Percentiles rank a stretch among this genome's conserved stretches.
phyloP scores from a whole-genome alignment of 2,888 invertebrate genomes.

The Eristalis arbustorum region DNA sequence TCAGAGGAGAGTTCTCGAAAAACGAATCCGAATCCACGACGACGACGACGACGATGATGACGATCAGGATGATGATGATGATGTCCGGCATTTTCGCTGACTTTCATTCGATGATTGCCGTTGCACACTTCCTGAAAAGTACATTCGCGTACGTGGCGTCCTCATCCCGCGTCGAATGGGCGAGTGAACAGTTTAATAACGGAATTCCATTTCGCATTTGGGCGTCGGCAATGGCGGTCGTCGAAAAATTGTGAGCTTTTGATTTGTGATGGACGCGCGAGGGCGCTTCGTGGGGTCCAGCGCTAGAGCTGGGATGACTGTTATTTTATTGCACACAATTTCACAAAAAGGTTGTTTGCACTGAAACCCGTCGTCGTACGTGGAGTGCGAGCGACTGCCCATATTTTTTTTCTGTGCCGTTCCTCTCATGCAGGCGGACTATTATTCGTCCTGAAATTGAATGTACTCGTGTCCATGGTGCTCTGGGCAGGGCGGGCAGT shows the following conservation, averaged over 20 bases:
- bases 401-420: slow-evolving; percentile 15
- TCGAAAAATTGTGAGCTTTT: slow-evolving; percentile 52
- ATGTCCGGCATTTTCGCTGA: slow-evolving; percentile 55
- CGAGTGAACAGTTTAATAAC: slow-evolving; percentile 58
- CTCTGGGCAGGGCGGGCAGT: not conserved
- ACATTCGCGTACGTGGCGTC: not conserved
- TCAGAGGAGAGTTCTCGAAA: not conserved
- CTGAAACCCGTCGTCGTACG: slow-evolving; percentile 1
- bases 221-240: slow-evolving; percentile 6
- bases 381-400: not conserved
- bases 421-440: slow-evolving; percentile 2
- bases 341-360: slow-evolving; percentile 55
- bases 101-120: slow-evolving; percentile 67
- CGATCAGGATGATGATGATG: slow-evolving; percentile 48
- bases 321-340: slow-evolving; percentile 64
- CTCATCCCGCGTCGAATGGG: not conserved
- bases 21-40: slow-evolving; percentile 19
- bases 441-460: slow-evolving; percentile 40
- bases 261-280: slow-evolving; percentile 54
- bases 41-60: slow-evolving; percentile 5
- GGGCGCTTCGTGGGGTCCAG: no score
- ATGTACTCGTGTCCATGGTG: slow-evolving; percentile 21
- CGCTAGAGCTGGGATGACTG: not conserved
- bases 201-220: slow-evolving; percentile 54
- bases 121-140: slow-evolving; percentile 49